phyloP scores from a whole-genome alignment of 2,888 invertebrate genomes.

The Mongoloraphidia duomilia region DNA sequence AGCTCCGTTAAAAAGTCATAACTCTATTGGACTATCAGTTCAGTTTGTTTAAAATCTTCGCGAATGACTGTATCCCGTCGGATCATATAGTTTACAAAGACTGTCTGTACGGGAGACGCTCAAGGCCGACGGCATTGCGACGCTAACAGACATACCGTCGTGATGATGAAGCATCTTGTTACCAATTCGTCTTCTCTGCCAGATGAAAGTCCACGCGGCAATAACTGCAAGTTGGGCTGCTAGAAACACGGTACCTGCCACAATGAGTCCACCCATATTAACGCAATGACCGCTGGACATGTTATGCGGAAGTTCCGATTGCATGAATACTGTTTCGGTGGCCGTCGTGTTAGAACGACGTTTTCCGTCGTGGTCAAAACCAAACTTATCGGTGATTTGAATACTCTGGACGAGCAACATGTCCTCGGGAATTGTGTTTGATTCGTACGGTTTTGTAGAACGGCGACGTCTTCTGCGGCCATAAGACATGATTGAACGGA shows the following conservation, averaged over 20 bases:
- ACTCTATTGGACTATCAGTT: no score
- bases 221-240: constrained; percentile 77
- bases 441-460: constrained; percentile 34
- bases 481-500: constrained; percentile 68
- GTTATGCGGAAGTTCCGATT: constrained; percentile 35
- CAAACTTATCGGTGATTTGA: constrained; percentile 85
- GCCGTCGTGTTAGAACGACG: constrained; percentile 23
- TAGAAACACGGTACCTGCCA: constrained; percentile 73
- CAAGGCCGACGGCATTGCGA: constrained; percentile 51
- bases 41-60: constrained; percentile 27
- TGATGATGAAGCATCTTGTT: constrained; percentile 36
- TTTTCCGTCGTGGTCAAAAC: constrained; percentile 56
- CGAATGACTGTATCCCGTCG: constrained; percentile 67
- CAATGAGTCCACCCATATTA: constrained; percentile 65
- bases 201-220: constrained; percentile 77
- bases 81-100: constrained; percentile 78
- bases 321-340: constrained; percentile 58
- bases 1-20: no score
- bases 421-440: constrained; percentile 49
- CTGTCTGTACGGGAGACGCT: constrained; percentile 47
- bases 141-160: constrained; percentile 43
- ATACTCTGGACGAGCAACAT: constrained; percentile 80
- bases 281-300: constrained; percentile 45
- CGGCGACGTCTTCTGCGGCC: constrained; percentile 64
- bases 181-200: constrained; percentile 55